Evolutionary conservation across 2,888 invertebrate species (phyloP).

Genomic region (Eupithecia inturbata): DNA sequence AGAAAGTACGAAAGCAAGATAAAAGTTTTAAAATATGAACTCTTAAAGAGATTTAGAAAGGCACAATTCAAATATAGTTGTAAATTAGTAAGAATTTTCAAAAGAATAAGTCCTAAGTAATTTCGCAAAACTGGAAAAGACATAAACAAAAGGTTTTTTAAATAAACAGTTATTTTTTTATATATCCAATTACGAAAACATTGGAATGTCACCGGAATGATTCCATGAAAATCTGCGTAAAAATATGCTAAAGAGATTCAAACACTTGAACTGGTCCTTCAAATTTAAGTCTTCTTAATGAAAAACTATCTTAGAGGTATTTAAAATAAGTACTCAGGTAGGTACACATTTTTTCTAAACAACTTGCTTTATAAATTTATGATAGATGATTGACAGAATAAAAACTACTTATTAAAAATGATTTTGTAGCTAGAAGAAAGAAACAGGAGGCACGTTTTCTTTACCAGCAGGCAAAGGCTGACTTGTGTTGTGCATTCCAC

Average conservation of each 20-base stretch:
- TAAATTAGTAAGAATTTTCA: slow-evolving; percentile 23
- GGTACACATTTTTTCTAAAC: neutral
- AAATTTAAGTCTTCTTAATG: neutral
- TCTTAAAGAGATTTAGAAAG: slow-evolving; percentile 41
- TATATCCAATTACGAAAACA: slow-evolving; percentile 9
- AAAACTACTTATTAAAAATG: neutral
- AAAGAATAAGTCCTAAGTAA: neutral
- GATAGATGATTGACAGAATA: slow-evolving; percentile 12
- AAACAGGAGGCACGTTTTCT: neutral
- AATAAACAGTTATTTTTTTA: neutral
- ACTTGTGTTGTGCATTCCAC: slow-evolving; percentile 6
- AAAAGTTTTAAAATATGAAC: slow-evolving; percentile 19
- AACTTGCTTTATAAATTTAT: neutral
- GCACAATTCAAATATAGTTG: slow-evolving; percentile 52
- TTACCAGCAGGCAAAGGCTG: neutral
- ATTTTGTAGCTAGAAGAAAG: neutral
- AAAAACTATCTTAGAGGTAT: slow-evolving; percentile 1
- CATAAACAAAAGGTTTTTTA: neutral
- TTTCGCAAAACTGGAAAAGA: neutral
- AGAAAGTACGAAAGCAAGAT: slow-evolving; percentile 21
- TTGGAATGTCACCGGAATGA: slow-evolving; percentile 70
- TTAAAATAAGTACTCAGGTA: slow-evolving; percentile 11
- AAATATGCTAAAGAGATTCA: slow-evolving; percentile 43
- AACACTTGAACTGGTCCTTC: slow-evolving; percentile 32
- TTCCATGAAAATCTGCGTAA: slow-evolving; percentile 47